These are phyloP conservation scores for Heliconius hermathena DNA, from an alignment of 1,140 invertebrate genomes.

Conservation along the genomic window DNA sequence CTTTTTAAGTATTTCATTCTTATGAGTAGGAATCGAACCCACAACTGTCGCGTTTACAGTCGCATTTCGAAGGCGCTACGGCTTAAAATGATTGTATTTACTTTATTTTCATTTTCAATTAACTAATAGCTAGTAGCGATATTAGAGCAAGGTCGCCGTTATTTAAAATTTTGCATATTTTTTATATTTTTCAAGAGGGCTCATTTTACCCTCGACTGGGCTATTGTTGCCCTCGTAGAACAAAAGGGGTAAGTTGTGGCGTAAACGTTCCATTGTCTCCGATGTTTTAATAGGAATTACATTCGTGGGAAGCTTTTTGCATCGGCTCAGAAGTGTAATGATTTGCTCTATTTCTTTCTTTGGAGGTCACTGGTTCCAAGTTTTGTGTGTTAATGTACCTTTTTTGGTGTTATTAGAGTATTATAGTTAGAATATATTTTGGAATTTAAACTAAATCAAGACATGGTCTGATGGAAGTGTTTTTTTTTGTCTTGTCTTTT, in stretches of 20 bases:
- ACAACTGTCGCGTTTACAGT: too few relatives aligned
- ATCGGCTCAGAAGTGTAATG: not conserved
- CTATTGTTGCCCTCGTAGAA: not conserved
- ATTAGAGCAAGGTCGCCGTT: not conserved
- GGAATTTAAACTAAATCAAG: too few relatives aligned
- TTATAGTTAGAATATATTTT: too few relatives aligned
- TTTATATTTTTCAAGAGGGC: constrained; percentile 1
- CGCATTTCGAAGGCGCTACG: too few relatives aligned
- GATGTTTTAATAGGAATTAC: constrained; percentile 8
- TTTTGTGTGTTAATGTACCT: not conserved
- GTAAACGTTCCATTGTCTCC: constrained; percentile 1
- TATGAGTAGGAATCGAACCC: too few relatives aligned
- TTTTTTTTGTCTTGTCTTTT: too few relatives aligned
- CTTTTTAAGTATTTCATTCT: too few relatives aligned
- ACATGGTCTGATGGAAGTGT: too few relatives aligned
- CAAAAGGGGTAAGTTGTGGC: constrained; percentile 12
- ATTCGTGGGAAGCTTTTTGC: not conserved
- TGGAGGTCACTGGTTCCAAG: not conserved
- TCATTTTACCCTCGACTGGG: not conserved
- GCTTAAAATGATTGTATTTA: too few relatives aligned
- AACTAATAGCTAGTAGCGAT: not conserved
- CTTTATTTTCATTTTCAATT: too few relatives aligned
- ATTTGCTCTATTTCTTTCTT: not conserved
- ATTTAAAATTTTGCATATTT: not conserved
- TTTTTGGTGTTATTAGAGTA: too few relatives aligned